These are phyloP conservation scores for Clamator glandarius DNA, from an alignment of 2,797 vertebrate genomes.

Conservation along the genomic window DNA sequence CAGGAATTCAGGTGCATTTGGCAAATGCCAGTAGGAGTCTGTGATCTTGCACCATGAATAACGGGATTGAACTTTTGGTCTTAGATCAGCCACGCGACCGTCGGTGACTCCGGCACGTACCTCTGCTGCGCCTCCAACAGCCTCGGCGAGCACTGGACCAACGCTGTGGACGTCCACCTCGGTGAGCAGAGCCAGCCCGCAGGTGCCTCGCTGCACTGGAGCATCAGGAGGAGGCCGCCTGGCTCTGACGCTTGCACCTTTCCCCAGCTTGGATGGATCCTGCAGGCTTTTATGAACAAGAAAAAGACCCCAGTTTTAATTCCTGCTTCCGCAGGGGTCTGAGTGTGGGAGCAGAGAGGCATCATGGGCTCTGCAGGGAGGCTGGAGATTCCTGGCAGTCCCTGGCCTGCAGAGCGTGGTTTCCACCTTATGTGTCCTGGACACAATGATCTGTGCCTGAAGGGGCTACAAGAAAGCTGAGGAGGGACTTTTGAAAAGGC, in stretches of 20 bases:
- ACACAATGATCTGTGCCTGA: not conserved
- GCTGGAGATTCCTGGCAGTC: not conserved
- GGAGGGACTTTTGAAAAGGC: too few relatives aligned
- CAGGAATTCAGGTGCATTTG: rapidly evolving
- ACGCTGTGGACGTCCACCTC: constrained; percentile 78
- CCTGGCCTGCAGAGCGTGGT: not conserved
- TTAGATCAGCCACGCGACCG: constrained; percentile 76
- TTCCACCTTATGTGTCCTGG: not conserved
- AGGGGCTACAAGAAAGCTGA: too few relatives aligned
- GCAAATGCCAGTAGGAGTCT: not conserved
- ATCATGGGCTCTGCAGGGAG: not conserved
- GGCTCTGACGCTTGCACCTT: not conserved
- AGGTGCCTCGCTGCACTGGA: not conserved
- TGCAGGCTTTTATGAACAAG: not conserved
- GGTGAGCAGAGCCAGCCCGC: constrained; percentile 36
- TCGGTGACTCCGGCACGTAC: constrained; percentile 79
- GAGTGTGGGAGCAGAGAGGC: not conserved
- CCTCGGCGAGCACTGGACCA: constrained; percentile 84
- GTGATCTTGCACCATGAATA: not conserved
- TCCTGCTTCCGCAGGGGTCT: not conserved
- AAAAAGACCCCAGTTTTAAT: not conserved
- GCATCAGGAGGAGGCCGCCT: too few relatives aligned
- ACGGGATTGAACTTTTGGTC: not conserved
- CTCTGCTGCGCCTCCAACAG: constrained; percentile 86
- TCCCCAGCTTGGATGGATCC: not conserved